A percentile compares a stretch with the other conserved stretches of the same genome.
These are phyloP conservation scores for Drosophila prostipennis DNA, from an alignment of 2,888 invertebrate species.

Conservation along the genomic window DNA sequence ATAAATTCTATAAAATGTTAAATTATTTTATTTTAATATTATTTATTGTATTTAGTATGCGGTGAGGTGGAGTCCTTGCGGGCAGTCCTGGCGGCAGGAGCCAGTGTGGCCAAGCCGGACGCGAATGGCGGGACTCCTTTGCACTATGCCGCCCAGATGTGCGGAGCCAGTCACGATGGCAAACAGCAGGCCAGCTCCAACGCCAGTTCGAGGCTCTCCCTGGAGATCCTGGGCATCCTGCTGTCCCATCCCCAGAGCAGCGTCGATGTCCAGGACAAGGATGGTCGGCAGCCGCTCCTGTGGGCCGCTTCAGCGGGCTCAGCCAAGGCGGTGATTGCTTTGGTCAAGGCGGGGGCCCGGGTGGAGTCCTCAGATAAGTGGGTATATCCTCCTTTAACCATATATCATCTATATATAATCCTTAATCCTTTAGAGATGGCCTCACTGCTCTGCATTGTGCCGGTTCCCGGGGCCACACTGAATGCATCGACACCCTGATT, in stretches of 20 bases:
- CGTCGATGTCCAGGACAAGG: constrained; percentile 94
- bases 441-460: constrained; percentile 98
- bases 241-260: constrained; percentile 91
- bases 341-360: constrained; percentile 94
- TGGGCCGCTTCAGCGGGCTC: constrained; percentile 99
- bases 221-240: constrained; percentile 90
- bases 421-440: constrained; percentile 90
- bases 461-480: constrained; percentile 97
- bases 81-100: constrained; percentile 93
- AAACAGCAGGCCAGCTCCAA: constrained; percentile 79
- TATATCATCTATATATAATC: background rate
- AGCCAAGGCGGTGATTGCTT: constrained; percentile 93
- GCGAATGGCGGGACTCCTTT: constrained; percentile 97
- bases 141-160: constrained; percentile 99
- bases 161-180: constrained; percentile 91
- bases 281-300: constrained; percentile 95
- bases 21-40: background rate
- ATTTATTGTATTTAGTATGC: constrained; percentile 91
- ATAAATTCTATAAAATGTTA: background rate
- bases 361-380: constrained; percentile 92
- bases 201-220: constrained; percentile 80
- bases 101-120: constrained; percentile 94
- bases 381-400: constrained; percentile 25
- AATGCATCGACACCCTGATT: constrained; percentile 94
- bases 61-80: constrained; percentile 96